Base-by-base conservation (phyloP, 1,140 invertebrate genomes). In the Nymphalis io region DNA sequence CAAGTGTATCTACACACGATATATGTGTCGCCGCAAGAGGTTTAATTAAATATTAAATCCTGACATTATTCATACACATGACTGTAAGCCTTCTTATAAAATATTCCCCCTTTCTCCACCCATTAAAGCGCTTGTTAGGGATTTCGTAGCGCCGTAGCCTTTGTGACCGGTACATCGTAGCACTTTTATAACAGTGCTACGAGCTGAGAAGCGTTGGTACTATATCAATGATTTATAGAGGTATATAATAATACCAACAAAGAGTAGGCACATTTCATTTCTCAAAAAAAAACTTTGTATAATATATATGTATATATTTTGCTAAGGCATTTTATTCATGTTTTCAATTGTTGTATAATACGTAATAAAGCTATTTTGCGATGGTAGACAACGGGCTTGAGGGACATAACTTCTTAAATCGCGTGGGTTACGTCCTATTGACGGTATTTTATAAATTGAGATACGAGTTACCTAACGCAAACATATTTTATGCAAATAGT, bases 21-120 rank as follows among this genome's bases (percentile, higher is more conserved):
- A 18, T 60, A 60, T 15, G 12, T 21, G 13, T 55, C 51, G 51
- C 48, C 12, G 18, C 46, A 0, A 16, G 16, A 15, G 13, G 13
- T 55, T 23, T 55, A 33, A 55, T 55, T 42, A 40, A 60, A 39
- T 15, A 60, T 10, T 60, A 40, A 42, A 40, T 38, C n/a, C 18
- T 11, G 13, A 21, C 33, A 42, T 60, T 42, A 60, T 39, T 20
- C 40, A 60, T 42, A 60, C 33, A 38, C 23, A n/a, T 33, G 23
- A 59, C 2, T 58, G 21, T 38, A 38, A 18, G 33, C 33, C 33
- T 38, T 40, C 10, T 60, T 44, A 60, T 44, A 55, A 53, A 53
- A 60, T 44, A 60, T 60, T 60, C 39, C 59, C n/a, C 59, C 46
- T 51, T 60, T 60, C 42, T 60, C 33, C 21, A 18, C 23, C 42